Evolutionary conservation across 2,797 vertebrate species (phyloP), one percentile per base, ranked within the genome.

Genomic region (Vireo griseus): DNA sequence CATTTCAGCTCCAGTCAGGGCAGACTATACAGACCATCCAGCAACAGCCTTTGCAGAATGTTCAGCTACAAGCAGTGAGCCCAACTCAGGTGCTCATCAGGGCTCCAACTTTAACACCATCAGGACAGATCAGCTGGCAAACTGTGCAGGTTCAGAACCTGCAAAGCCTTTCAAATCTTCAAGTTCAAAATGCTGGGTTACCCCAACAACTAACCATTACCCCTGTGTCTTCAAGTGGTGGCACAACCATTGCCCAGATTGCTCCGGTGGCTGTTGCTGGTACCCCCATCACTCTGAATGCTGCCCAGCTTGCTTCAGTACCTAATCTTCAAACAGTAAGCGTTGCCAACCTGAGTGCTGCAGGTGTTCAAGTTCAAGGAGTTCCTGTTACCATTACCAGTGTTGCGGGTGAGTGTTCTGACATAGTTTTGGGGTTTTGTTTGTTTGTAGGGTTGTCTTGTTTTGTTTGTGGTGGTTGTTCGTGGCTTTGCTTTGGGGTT

Each of bases 101-200:
- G 91, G 98, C 99, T 94, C 99, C 99, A 13, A 99, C 99, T 78
- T 97, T 99, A 96, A 99, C 99, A 37, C 98, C 99, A 26, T 99
- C 98, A 45, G 99, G 99, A 63, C 99, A 99, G 97, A 99, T 99
- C 97, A 99, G 99, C 96, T 99, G 99, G 99, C 99, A 99, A 94
- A 99, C 99, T 35, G 98, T 99, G 82, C 99, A 99, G 97, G 98
- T 99, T 95, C 99, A 98, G 94, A 98, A 98, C 95, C 97, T 99
- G 9, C 98, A 99, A 54, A 99, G 99, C 44, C 98, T 99, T 94
- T 98, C 99, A 74, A 98, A 98, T 94, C 98, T 99, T 96, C 99
- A 99, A 76, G 98, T 99, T 94, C 98, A 99, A 81, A 99, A 99
- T 61, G 95, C 99, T n/a, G 98, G 98, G 10, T 58, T 99, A 91